Evolutionary conservation across 2,888 invertebrate species (phyloP).

Genomic region (Priocnemis perturbator): DNA sequence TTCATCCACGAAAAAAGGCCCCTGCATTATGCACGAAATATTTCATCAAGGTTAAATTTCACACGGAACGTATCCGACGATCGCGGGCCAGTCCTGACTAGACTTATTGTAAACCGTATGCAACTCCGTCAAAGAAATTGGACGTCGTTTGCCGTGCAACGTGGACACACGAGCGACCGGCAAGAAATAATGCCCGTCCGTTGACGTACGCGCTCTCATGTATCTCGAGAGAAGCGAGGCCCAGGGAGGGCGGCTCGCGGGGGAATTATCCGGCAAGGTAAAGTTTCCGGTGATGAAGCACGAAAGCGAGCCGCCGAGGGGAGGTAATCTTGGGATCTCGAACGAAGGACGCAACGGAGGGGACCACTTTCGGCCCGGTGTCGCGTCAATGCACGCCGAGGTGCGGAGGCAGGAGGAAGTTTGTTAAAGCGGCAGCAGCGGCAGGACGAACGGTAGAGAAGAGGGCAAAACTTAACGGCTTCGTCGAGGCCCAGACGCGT

Average conservation of each 20-base stretch:
- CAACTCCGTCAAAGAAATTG: neutral
- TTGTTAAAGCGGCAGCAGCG: constrained; percentile 16
- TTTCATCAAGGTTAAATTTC: no score
- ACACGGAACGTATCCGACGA: no score
- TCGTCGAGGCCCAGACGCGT: constrained; percentile 50
- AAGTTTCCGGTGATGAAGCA: constrained; percentile 59
- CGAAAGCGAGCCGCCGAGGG: constrained; percentile 37
- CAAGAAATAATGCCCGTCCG: no score
- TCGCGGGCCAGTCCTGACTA: no score
- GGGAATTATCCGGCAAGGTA: constrained; percentile 58
- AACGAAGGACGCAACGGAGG: constrained; percentile 26
- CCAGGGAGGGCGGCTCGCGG: constrained; percentile 8
- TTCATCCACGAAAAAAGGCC: no score
- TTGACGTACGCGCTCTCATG: no score
- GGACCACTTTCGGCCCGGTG: constrained; percentile 28
- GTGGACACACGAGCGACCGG: neutral
- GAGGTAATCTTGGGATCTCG: constrained; percentile 51
- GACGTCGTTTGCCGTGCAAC: neutral
- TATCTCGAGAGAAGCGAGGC: neutral
- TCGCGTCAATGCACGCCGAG: constrained; percentile 42
- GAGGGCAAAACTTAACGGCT: constrained; percentile 62
- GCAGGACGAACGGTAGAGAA: constrained; percentile 7
- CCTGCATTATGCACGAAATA: no score
- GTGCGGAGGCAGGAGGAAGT: neutral
- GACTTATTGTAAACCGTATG: no score